Base-by-base conservation (phyloP, 2,888 invertebrate species). In the Eulithis testata region DNA sequence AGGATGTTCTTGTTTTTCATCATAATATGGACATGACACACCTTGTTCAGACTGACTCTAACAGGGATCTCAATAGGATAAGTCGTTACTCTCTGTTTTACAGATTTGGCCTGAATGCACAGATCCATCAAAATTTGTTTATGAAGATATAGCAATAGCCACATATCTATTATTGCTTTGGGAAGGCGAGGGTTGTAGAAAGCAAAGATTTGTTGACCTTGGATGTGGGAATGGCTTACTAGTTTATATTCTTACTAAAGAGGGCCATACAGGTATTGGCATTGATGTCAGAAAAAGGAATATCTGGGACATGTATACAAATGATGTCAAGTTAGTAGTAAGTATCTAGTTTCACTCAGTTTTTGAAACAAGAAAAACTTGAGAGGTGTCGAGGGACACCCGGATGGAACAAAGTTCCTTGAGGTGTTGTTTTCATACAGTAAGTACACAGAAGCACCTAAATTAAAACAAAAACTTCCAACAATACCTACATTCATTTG, bases 161-260 rank as follows among this genome's bases (percentile, higher is more conserved):
- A 94, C 97, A 11, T 99, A 98, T 85, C 89, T 99, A 51, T 90
- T 98, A 59, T 88, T 96, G 1, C 80, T 98, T 0, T 99, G 98
- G 98, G 94, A 95, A 73, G 84, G 91, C 54, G 94, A 94, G 63
- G 76, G 31, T 6, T 76, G 83, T 3, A 63, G 47, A 37, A 87
- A 89, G 72, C 95, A 95, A 77, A 94, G 94, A 3, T 99, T 99
- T 94, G 95, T 98, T 0, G 99, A 99, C 88, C 94, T 99, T 60
- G 99, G 99, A 0, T 99, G 99, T 94, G 99, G 99, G 0, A 99
- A 99, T 94, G 99, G 99, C 11, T 93, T 99, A 36, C 90, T 99
- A 8, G 98, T 98, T 2, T 96, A 97, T 84, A 95, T 99, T 73
- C 93, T 99, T 11, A 94, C 95, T 53, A 94, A 95, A 75, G 98